Evolutionary conservation across 2,113 vertebrate species (phyloP).

Genomic region (Raja brachyura): DNA sequence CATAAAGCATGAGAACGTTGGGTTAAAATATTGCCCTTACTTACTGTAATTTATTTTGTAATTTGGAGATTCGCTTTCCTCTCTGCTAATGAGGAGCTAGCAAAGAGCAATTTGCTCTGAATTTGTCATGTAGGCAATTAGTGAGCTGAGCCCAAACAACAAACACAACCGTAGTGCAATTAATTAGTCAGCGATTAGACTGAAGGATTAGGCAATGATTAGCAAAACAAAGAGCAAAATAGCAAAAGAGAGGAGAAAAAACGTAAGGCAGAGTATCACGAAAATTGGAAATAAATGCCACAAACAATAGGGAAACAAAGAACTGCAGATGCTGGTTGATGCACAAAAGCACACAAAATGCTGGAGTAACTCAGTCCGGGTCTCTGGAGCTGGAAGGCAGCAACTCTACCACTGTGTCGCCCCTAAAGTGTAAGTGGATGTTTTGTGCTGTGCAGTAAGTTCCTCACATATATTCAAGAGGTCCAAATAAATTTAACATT

Average conservation of each 20-base stretch:
- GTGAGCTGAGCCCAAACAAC: background rate
- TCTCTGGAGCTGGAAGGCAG: too few relatives aligned
- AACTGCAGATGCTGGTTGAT: too few relatives aligned
- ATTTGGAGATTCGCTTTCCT: background rate
- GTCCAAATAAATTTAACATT: too few relatives aligned
- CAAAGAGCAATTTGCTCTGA: background rate
- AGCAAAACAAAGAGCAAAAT: background rate
- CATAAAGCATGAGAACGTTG: background rate
- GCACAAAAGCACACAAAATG: too few relatives aligned
- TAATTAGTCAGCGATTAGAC: background rate
- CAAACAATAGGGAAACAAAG: too few relatives aligned
- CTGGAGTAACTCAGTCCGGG: too few relatives aligned
- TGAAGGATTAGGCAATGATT: background rate
- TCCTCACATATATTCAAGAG: too few relatives aligned
- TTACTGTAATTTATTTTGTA: background rate
- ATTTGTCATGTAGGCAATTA: slow-evolving; percentile 5
- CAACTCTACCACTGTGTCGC: too few relatives aligned
- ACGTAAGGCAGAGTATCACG: background rate
- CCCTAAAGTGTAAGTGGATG: too few relatives aligned
- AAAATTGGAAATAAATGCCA: too few relatives aligned
- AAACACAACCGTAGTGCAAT: background rate
- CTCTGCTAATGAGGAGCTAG: background rate
- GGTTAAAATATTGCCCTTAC: background rate
- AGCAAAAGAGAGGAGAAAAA: background rate
- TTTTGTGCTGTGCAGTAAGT: too few relatives aligned